A percentile compares a stretch with the other conserved stretches of the same genome.
phyloP scores from a whole-genome alignment of 2,113 vertebrate species.

The Trematomus loennbergii region DNA sequence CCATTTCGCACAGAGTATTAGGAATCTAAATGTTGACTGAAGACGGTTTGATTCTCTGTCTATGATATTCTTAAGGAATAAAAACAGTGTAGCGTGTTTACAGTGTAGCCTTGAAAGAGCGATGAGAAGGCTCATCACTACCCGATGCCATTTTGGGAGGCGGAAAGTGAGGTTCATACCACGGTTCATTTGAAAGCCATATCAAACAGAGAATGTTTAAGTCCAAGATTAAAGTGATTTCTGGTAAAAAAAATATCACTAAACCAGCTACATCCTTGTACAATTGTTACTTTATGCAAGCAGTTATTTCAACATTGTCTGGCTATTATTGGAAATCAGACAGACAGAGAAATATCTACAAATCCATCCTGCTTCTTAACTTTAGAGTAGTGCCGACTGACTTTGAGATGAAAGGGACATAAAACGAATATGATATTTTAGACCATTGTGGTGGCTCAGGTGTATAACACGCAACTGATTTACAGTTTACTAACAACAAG shows the following conservation, averaged over 20 bases:
- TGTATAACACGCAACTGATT: background rate
- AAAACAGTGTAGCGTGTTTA: constrained; percentile 73
- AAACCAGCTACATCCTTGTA: constrained; percentile 57
- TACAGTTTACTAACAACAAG: background rate
- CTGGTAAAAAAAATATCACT: constrained; percentile 66
- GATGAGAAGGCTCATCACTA: constrained; percentile 68
- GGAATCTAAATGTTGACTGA: constrained; percentile 84
- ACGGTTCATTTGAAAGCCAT: constrained; percentile 71
- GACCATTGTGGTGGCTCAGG: background rate
- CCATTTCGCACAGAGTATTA: constrained; percentile 72
- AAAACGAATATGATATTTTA: constrained; percentile 10
- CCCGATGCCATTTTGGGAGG: constrained; percentile 69
- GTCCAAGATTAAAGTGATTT: constrained; percentile 61
- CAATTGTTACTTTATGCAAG: constrained; percentile 53
- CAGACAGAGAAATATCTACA: constrained; percentile 34
- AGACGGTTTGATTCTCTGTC: constrained; percentile 78
- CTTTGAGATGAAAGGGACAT: background rate
- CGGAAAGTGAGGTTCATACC: constrained; percentile 59
- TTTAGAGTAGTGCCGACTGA: background rate
- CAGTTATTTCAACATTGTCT: constrained; percentile 58
- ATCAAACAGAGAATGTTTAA: constrained; percentile 71
- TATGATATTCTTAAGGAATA: constrained; percentile 81
- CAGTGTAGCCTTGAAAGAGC: constrained; percentile 76
- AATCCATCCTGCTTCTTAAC: constrained; percentile 28
- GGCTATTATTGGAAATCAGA: constrained; percentile 67